These are phyloP conservation scores for Condylura cristata DNA, from an alignment of 2,113 vertebrate species.

Conservation along the genomic window DNA sequence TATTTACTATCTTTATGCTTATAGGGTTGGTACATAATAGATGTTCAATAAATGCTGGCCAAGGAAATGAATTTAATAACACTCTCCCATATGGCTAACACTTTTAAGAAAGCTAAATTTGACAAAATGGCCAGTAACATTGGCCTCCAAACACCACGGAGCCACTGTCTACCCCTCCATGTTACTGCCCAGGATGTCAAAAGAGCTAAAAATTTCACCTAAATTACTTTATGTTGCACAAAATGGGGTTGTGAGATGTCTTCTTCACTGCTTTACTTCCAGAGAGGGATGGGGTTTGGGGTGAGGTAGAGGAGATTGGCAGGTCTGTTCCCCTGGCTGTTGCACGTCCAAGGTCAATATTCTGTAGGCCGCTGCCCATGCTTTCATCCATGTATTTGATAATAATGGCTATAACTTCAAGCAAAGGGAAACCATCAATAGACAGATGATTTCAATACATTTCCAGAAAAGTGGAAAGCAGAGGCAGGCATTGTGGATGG, in stretches of 20 bases:
- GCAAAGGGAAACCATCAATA: background rate
- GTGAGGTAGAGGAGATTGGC: background rate
- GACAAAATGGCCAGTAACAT: background rate
- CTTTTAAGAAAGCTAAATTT: background rate
- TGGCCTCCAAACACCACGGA: background rate
- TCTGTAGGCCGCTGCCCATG: too few relatives aligned
- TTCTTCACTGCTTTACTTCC: background rate
- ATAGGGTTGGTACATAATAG: background rate
- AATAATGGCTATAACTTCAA: background rate
- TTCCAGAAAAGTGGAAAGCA: background rate
- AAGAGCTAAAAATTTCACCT: background rate
- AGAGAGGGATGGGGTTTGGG: background rate
- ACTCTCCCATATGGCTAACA: background rate
- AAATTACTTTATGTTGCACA: constrained; percentile 10
- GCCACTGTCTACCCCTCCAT: background rate
- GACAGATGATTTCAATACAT: background rate
- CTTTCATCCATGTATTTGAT: too few relatives aligned
- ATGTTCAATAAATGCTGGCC: background rate
- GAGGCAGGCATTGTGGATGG: background rate
- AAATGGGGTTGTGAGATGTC: background rate
- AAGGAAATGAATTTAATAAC: background rate
- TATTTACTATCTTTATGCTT: background rate
- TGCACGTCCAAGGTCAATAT: too few relatives aligned
- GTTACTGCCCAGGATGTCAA: background rate
- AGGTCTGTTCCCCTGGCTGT: background rate